phyloP scores from a whole-genome alignment of 2,797 vertebrate genomes.

The Rhynchonycteris naso region DNA sequence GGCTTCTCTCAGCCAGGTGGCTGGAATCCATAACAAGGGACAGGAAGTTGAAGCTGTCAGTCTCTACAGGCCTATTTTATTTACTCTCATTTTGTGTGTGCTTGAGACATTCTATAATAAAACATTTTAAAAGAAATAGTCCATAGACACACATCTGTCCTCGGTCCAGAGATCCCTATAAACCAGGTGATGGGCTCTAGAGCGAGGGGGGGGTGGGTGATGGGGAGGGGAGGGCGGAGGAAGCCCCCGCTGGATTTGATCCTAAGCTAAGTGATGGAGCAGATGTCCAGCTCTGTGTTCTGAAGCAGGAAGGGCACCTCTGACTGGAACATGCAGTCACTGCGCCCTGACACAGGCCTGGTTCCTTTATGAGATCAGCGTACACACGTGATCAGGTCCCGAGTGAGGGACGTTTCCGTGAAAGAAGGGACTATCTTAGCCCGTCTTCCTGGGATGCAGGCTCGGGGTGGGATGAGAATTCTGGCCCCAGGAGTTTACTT shows the following conservation, averaged over 20 bases:
- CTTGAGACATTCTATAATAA: no score
- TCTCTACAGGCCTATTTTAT: background rate
- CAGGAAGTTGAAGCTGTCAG: background rate
- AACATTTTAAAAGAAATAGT: background rate
- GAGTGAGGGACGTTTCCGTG: constrained; percentile 91
- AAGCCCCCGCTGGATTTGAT: constrained; percentile 91
- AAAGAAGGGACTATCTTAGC: constrained; percentile 86
- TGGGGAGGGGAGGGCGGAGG: no score
- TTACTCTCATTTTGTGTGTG: no score
- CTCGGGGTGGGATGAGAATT: background rate
- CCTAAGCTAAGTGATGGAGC: constrained; percentile 93
- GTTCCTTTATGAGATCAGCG: constrained; percentile 91
- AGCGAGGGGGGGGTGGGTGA: constrained; percentile 80
- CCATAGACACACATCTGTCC: constrained; percentile 88
- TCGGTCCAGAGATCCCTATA: constrained; percentile 93
- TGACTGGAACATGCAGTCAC: constrained; percentile 91
- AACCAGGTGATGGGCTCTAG: constrained; percentile 93
- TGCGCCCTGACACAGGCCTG: constrained; percentile 91
- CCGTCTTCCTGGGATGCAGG: background rate
- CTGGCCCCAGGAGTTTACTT: background rate
- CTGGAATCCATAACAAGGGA: background rate
- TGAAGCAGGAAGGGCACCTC: constrained; percentile 93
- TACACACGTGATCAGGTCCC: constrained; percentile 91
- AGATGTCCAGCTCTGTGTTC: constrained; percentile 91
- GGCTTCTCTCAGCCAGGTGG: background rate